phyloP scores from a whole-genome alignment of 1,140 invertebrate genomes.

The Dendrolimus kikuchii region DNA sequence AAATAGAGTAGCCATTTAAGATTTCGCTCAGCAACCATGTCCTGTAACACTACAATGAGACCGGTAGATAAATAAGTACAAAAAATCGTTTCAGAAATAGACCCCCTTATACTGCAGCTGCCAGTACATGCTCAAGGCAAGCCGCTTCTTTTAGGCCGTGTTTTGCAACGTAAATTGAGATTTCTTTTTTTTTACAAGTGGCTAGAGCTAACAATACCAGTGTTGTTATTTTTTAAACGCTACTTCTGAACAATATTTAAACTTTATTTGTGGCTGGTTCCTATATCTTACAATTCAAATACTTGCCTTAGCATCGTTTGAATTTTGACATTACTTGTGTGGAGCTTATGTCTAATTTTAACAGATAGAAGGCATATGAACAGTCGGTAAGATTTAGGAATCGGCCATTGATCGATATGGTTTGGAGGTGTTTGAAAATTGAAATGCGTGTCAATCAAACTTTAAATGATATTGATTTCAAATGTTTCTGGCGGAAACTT shows the following conservation, averaged over 20 bases:
- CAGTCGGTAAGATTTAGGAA: too few relatives aligned
- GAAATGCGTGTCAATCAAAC: too few relatives aligned
- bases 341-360: too few relatives aligned
- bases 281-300: too few relatives aligned
- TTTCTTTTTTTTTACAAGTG: conserved; percentile 35
- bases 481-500: too few relatives aligned
- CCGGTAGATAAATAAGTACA: conserved; percentile 59
- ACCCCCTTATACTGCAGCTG: conserved; percentile 51
- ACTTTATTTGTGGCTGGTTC: too few relatives aligned
- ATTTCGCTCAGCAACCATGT: conserved; percentile 1
- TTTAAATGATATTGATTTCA: too few relatives aligned
- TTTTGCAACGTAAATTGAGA: conserved; percentile 47
- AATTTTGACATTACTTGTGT: too few relatives aligned
- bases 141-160: conserved; percentile 48
- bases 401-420: too few relatives aligned
- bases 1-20: conserved; percentile 1
- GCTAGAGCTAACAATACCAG: conserved; percentile 21
- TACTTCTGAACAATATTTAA: background rate
- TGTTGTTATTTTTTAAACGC: background rate
- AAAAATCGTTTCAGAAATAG: conserved; percentile 57
- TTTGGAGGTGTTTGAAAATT: too few relatives aligned
- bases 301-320: too few relatives aligned
- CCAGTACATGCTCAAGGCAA: conserved; percentile 50
- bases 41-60: conserved; percentile 31
- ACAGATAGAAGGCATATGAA: too few relatives aligned